Percentiles rank a stretch among this genome's conserved stretches.
Evolutionary conservation across 23 tunicate species (phyloP).

Genomic region (Styela clava): DNA sequence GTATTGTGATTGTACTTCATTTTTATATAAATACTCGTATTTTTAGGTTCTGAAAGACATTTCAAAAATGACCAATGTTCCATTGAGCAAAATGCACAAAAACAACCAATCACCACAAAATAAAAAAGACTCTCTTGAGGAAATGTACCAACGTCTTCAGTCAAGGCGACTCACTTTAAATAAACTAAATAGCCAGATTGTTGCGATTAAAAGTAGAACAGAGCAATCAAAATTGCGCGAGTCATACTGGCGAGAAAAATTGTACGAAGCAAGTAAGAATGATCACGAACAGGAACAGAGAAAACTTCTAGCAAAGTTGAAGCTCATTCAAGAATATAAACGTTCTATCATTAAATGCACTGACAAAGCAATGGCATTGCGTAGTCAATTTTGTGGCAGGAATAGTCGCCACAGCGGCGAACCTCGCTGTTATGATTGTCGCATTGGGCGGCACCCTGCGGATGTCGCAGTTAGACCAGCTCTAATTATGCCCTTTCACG

Average conservation of each 20-base stretch:
- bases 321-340: background rate
- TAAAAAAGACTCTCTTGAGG: background rate
- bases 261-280: background rate
- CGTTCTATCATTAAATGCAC: background rate
- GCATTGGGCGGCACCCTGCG: background rate
- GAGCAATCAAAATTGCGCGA: background rate
- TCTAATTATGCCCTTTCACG: background rate
- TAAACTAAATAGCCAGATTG: background rate
- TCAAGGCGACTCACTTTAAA: background rate
- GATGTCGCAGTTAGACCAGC: background rate
- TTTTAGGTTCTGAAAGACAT: background rate
- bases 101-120: background rate
- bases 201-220: background rate
- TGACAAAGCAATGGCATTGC: background rate
- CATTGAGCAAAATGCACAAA: background rate
- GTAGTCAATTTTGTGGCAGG: background rate
- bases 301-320: background rate
- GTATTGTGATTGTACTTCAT: no score
- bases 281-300: background rate
- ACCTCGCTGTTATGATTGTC: background rate
- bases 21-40: background rate
- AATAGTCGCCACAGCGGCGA: background rate
- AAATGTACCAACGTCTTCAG: background rate
- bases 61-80: background rate
- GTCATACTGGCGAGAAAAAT: background rate